A percentile compares a stretch with the other conserved stretches of the same genome.
These are phyloP conservation scores for Acanthosepion pharaonis DNA, from an alignment of 2,888 invertebrate species.

Conservation along the genomic window DNA sequence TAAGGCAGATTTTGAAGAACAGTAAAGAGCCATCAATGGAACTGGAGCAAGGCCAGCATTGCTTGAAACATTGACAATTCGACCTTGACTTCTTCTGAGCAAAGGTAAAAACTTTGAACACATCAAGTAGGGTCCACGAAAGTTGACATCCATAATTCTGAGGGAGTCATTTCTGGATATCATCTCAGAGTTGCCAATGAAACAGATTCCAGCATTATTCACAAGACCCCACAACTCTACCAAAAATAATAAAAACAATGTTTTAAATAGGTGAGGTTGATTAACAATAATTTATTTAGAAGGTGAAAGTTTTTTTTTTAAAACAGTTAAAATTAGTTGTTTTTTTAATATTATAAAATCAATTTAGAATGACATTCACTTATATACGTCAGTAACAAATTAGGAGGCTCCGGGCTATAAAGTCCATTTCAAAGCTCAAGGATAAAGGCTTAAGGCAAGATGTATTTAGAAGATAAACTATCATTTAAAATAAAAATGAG, in stretches of 20 bases:
- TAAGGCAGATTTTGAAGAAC: slow-evolving; percentile 67
- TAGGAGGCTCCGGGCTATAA: no score
- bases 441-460: no score
- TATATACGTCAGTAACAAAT: no score
- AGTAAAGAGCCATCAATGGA: slow-evolving; percentile 63
- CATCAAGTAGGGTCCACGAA: slow-evolving; percentile 63
- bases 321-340: no score
- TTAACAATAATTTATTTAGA: neutral
- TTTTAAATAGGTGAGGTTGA: neutral
- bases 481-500: no score
- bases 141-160: slow-evolving; percentile 66
- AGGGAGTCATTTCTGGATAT: slow-evolving; percentile 64
- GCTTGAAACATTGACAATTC: slow-evolving; percentile 68
- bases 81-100: slow-evolving; percentile 60
- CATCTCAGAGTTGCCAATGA: slow-evolving; percentile 65
- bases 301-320: no score
- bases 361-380: no score
- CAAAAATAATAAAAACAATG: slow-evolving; percentile 36
- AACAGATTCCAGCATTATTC: slow-evolving; percentile 69
- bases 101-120: slow-evolving; percentile 66
- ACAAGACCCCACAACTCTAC: slow-evolving; percentile 67
- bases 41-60: slow-evolving; percentile 67
- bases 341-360: no score
- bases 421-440: no score
- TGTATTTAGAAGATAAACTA: no score